phyloP scores from a whole-genome alignment of 1,140 invertebrate species.

The roundworm (Caenorhabditis elegans) region DNA sequence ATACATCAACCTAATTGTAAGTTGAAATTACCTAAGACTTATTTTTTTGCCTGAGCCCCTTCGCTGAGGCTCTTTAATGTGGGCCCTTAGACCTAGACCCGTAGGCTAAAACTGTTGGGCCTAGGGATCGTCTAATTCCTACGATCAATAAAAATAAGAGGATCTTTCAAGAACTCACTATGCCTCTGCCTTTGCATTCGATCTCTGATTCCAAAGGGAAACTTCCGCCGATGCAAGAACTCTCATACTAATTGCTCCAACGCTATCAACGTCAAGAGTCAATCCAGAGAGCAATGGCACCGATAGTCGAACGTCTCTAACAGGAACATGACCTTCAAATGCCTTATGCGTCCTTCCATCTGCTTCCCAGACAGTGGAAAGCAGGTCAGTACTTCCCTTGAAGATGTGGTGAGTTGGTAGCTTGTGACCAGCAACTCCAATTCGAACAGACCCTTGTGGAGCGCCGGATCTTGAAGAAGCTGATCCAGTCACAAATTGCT shows the following conservation, averaged over 20 bases:
- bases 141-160: too few relatives aligned
- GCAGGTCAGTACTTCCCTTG: background rate
- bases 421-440: background rate
- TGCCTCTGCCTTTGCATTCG: background rate
- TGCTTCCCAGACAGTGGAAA: conserved; percentile 8
- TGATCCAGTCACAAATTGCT: background rate
- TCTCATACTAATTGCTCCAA: background rate
- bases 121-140: too few relatives aligned
- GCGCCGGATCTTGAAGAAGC: background rate
- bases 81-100: too few relatives aligned
- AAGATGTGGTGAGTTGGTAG: conserved; percentile 10
- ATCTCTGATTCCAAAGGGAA: background rate
- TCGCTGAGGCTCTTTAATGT: too few relatives aligned
- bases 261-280: background rate
- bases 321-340: conserved; percentile 14
- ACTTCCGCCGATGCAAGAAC: background rate
- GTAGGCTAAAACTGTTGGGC: too few relatives aligned
- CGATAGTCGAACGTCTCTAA: background rate
- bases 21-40: too few relatives aligned
- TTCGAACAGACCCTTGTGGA: background rate
- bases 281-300: conserved; percentile 22
- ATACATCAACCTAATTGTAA: too few relatives aligned
- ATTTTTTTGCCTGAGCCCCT: too few relatives aligned
- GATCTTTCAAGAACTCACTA: conserved; percentile 7
- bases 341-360: conserved; percentile 16